Evolutionary conservation across 1,140 invertebrate genomes (phyloP), one percentile per base, ranked within the genome.

Genomic region (Cotesia chilonis): DNA sequence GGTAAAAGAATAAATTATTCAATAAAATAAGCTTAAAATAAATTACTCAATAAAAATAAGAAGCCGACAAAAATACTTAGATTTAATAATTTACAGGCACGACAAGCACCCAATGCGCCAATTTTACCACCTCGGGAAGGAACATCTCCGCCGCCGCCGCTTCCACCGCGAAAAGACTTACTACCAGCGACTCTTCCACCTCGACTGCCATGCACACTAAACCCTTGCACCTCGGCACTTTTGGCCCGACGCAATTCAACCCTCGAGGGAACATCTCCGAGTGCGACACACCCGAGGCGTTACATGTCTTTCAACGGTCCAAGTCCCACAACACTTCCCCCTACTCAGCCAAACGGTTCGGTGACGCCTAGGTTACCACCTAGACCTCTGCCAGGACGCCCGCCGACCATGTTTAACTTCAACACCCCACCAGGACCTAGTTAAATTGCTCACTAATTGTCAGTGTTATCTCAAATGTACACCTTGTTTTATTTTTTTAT

Each of bases 131-230:
- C 90, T 12, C 82, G 89, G 71, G 89, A 91, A 76, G 83, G 85
- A 65, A 89, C 87, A 5, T 89, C 89, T 14, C 90, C 91, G 28
- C 91, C 91, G 36, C 91, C 91, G 2, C 89, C 89, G 67, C 81
- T 92, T 67, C 91, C 91, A 17, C 90, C 91, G 12, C 83, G 90
- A 70, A 80, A 86, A 36, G 88, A 90, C 66, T 74, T 87, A 1
- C 80, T 79, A 36, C 80, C 82, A 14, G 77, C 78, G 76, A 87
- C 78, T 38, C 78, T 82, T 77, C 89, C 87, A n/a, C 87, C 82
- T 68, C 87, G 83, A 76, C 81, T 85, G 73, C 86, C 83, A 36
- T 74, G 77, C 1, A 83, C 79, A 14, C 77, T 83, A 61, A 85
- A 84, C 73, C 77, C 81, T 9, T 83, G 78, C 54, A 81, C 76